Conservation (phyloP, 2,113 vertebrate species). For the Chaenocephalus aceratus region DNA sequence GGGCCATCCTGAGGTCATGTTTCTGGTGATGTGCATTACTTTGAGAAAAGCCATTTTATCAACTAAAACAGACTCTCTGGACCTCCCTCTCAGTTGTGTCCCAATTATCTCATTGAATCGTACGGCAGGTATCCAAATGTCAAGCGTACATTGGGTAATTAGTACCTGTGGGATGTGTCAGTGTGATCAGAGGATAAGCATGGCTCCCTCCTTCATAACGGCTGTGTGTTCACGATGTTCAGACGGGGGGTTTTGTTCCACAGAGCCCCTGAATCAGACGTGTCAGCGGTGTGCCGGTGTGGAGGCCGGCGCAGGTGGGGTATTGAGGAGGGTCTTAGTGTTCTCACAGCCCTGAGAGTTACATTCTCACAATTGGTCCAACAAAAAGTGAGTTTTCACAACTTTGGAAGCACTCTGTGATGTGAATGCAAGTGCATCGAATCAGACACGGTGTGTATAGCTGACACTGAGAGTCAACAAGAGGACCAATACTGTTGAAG, state of each 20-base stretch:
- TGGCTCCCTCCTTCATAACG: slow-evolving; percentile 68
- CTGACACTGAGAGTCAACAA: not conserved
- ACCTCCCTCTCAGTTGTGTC: slow-evolving; percentile 78
- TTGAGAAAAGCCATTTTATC: slow-evolving; percentile 77
- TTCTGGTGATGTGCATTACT: slow-evolving; percentile 68
- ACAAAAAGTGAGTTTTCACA: slow-evolving; percentile 41
- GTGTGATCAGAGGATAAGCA: slow-evolving; percentile 80
- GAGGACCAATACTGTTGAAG: not conserved
- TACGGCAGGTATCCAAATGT: slow-evolving; percentile 82
- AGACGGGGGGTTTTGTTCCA: slow-evolving; percentile 69
- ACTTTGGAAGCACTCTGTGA: slow-evolving; percentile 36
- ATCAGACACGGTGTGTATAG: not conserved
- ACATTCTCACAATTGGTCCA: slow-evolving; percentile 64
- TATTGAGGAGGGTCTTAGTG: slow-evolving; percentile 51
- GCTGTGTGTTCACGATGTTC: slow-evolving; percentile 53
- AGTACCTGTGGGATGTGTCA: slow-evolving; percentile 84
- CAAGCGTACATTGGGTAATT: slow-evolving; percentile 83
- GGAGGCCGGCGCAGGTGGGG: slow-evolving; percentile 47
- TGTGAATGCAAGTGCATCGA: not conserved
- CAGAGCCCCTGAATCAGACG: slow-evolving; percentile 66
- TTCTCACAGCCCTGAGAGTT: slow-evolving; percentile 73
- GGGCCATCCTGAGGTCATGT: slow-evolving; percentile 66
- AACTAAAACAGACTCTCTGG: slow-evolving; percentile 70
- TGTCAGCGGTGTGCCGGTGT: slow-evolving; percentile 65
- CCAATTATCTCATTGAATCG: slow-evolving; percentile 83